These are phyloP conservation scores for Apoda limacodes DNA, from an alignment of 2,888 invertebrate species.

Conservation along the genomic window DNA sequence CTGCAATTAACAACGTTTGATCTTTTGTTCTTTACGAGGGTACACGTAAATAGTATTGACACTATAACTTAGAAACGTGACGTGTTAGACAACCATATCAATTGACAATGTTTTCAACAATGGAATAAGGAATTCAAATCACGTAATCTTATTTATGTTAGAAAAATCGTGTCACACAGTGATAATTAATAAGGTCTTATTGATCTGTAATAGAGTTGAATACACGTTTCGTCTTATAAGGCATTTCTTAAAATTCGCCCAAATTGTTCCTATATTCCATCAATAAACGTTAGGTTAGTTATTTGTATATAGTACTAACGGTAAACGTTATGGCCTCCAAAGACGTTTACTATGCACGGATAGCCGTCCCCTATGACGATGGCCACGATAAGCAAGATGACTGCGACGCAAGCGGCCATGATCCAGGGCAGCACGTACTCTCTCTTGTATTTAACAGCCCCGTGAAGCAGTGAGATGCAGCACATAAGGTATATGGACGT, in stretches of 20 bases:
- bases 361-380: conserved; percentile 48
- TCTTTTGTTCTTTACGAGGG: no score
- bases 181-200: no score
- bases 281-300: background rate
- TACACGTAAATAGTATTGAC: no score
- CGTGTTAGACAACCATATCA: no score
- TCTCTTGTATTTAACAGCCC: conserved; percentile 55
- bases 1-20: no score
- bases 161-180: no score
- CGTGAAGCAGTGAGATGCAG: conserved; percentile 57
- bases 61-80: no score
- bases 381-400: conserved; percentile 39
- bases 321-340: conserved; percentile 56
- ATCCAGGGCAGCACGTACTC: conserved; percentile 62
- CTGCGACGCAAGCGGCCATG: conserved; percentile 48
- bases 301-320: conserved; percentile 35
- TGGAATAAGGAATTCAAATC: no score
- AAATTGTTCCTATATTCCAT: background rate
- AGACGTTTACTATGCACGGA: conserved; percentile 47
- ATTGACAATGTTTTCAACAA: no score
- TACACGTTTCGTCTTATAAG: background rate
- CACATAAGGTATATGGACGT: conserved; percentile 58
- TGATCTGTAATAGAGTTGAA: background rate
- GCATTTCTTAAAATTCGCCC: no score
- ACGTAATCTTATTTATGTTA: no score